Evolutionary conservation across 2,888 invertebrate genomes (phyloP), one percentile per base, ranked within the genome.

Genomic region (Melinaea marsaeus): DNA sequence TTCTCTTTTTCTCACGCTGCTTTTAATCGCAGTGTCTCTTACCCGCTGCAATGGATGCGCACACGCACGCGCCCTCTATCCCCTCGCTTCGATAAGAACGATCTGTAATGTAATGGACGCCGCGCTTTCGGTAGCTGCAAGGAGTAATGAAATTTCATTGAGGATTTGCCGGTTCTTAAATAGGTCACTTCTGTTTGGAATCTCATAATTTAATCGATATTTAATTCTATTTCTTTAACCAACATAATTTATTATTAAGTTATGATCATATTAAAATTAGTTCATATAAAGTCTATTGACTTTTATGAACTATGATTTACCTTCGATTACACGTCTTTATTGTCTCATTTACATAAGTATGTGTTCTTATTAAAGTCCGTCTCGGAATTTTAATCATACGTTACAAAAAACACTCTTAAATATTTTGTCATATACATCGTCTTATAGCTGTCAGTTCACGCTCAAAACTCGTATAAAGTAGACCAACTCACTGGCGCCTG

Each of bases 61-160:
- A 80, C 80, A 85, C 87, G 88, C 86, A 86, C 82, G 83, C 86
- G 85, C 81, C 83, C 84, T 84, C 85, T 85, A 84, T 88, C 79
- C 73, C 70, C 79, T 81, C 84, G 78, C 81, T 78, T 81, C 84
- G 84, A 88, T 88, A 85, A 84, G 79, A 82, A 79, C 83, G 83
- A 84, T 85, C 88, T 84, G 84, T 83, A 88, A 88, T 84, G 84
- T 81, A 87, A 88, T 85, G 83, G 79, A 83, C 80, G 84, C 78
- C 72, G 73, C 79, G 80, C 78, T 76, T 86, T 85, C 87, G 84
- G 88, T 89, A 90, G 90, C 88, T 70, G 61, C 46, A 55, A 81
- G 81, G 76, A 82, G 79, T 79, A 75, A 81, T 79, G 74, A 83
- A 83, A 84, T 81, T 78, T 80, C 84, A 88, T 88, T 88, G 80